phyloP scores from a whole-genome alignment of 2,113 vertebrate genomes.

The Erythrocercus mccallii region DNA sequence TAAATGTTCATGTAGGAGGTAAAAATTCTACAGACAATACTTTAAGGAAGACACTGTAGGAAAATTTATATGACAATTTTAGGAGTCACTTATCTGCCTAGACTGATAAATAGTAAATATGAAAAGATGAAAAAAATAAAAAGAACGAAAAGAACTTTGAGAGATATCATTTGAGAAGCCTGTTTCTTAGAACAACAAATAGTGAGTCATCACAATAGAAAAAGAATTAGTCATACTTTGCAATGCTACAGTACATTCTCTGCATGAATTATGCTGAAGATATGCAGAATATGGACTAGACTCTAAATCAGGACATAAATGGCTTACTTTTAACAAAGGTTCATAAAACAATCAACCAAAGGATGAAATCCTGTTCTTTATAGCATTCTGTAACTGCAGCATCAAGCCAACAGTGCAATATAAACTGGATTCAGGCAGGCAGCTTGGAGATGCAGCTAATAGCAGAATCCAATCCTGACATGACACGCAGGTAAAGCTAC shows the following conservation, averaged over 20 bases:
- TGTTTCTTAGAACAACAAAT: conserved; percentile 61
- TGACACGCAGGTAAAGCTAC: background rate
- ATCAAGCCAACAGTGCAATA: background rate
- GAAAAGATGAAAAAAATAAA: background rate
- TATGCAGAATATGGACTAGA: conserved; percentile 12
- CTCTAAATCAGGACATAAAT: conserved; percentile 18
- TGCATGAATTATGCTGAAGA: conserved; percentile 39
- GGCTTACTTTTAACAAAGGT: background rate
- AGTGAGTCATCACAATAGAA: conserved; percentile 59
- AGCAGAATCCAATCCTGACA: background rate
- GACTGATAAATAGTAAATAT: conserved; percentile 42
- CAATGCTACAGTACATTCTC: background rate
- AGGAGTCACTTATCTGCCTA: background rate
- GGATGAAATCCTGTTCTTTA: background rate
- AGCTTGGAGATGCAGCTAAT: background rate
- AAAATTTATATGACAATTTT: conserved; percentile 16
- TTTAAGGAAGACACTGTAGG: background rate
- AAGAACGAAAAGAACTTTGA: background rate
- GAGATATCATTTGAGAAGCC: conserved; percentile 15
- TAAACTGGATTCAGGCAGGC: background rate
- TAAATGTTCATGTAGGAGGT: conserved; percentile 8
- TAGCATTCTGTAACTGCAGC: background rate
- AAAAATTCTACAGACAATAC: conserved; percentile 17
- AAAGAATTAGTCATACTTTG: conserved; percentile 66
- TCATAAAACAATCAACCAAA: background rate